These are phyloP conservation scores for Mystacornis crossleyi DNA, from an alignment of 2,113 vertebrate species.

Conservation along the genomic window DNA sequence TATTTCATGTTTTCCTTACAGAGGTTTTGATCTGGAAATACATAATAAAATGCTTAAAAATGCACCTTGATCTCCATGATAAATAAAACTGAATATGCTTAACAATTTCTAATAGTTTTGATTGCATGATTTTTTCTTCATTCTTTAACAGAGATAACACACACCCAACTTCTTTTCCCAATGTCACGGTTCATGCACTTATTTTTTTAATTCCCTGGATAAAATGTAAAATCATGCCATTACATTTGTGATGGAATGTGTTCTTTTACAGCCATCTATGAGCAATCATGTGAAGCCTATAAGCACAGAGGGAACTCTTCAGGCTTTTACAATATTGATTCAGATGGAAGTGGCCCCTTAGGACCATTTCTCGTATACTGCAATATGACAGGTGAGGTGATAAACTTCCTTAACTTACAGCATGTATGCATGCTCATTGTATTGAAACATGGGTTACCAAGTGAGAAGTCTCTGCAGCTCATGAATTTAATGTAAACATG, in stretches of 20 bases:
- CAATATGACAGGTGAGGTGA: constrained; percentile 92
- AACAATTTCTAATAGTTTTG: not conserved
- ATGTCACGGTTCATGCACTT: accelerated
- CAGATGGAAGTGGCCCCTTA: constrained; percentile 91
- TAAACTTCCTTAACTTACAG: constrained; percentile 34
- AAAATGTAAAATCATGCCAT: not conserved
- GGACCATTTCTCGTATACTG: constrained; percentile 88
- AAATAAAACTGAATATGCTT: not conserved
- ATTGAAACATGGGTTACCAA: not conserved
- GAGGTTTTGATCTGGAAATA: not conserved
- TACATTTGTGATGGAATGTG: not conserved
- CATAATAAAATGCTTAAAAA: not conserved
- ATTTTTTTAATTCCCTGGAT: not conserved
- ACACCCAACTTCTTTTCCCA: not conserved
- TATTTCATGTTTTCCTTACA: not conserved
- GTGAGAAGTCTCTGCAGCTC: not conserved
- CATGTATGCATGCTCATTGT: constrained; percentile 11
- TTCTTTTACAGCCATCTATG: constrained; percentile 84
- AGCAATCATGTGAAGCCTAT: constrained; percentile 94
- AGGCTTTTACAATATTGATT: constrained; percentile 88
- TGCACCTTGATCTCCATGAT: accelerated
- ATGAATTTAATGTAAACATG: not conserved
- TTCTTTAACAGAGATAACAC: not conserved
- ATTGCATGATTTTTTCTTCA: not conserved
- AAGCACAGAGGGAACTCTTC: constrained; percentile 91